A percentile compares a stretch with the other conserved stretches of the same genome.
These are phyloP conservation scores for Phainopepla nitens DNA, from an alignment of 2,113 vertebrate species.

Conservation along the genomic window DNA sequence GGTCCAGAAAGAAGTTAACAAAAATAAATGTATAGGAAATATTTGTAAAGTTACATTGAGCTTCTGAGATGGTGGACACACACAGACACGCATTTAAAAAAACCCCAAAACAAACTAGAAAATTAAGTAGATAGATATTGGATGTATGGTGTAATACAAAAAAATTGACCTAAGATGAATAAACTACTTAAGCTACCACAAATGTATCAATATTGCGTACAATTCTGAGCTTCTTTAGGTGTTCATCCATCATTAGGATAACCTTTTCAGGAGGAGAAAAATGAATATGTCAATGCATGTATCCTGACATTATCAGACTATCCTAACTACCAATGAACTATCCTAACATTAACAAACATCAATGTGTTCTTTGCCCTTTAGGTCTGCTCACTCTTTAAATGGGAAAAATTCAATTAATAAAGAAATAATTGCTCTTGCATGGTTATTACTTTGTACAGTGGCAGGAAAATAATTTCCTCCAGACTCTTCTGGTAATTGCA, in stretches of 20 bases:
- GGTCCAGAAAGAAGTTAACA: neutral
- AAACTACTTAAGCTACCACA: neutral
- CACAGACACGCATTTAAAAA: rapidly evolving
- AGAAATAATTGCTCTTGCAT: neutral
- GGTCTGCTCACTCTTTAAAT: neutral
- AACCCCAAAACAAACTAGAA: neutral
- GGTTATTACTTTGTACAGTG: neutral
- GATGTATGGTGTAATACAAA: neutral
- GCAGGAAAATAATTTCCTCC: neutral
- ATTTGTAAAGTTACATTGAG: neutral
- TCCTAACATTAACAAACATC: neutral
- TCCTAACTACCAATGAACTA: neutral
- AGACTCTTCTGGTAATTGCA: neutral
- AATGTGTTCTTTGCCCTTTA: neutral
- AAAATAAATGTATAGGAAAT: neutral
- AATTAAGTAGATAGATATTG: neutral
- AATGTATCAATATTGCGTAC: neutral
- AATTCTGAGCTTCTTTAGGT: neutral
- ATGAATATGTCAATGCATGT: neutral
- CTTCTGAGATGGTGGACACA: neutral
- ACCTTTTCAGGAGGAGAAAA: neutral
- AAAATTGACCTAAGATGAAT: neutral
- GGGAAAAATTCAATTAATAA: neutral
- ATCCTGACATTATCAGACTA: neutral
- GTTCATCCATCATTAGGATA: neutral